phyloP scores from a whole-genome alignment of 2,888 invertebrate species.

The Drosophila algonquin region DNA sequence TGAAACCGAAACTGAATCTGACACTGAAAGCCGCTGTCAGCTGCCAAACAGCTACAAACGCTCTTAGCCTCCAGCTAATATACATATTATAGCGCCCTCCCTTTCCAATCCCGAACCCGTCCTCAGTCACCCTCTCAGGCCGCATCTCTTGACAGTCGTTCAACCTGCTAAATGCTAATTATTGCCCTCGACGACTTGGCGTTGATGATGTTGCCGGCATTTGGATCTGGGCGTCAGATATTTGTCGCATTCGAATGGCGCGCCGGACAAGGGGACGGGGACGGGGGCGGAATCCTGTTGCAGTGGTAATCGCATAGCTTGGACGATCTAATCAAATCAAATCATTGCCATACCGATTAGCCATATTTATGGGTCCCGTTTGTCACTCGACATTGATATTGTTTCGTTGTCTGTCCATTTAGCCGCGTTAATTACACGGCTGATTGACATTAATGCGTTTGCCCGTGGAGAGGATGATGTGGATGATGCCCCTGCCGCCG shows the following conservation, averaged over 20 bases:
- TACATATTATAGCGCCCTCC: conserved; percentile 14
- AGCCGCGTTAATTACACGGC: conserved; percentile 66
- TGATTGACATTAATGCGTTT: conserved; percentile 72
- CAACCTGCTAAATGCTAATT: conserved; percentile 63
- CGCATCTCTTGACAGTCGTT: conserved; percentile 35
- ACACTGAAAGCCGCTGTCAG: conserved; percentile 45
- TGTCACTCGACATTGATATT: conserved; percentile 41
- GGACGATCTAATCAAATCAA: conserved; percentile 71
- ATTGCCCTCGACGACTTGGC: conserved; percentile 33
- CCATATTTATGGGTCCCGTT: conserved; percentile 63
- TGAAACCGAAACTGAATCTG: conserved; percentile 32
- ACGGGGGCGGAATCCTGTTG: conserved; percentile 21
- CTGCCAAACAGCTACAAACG: conserved; percentile 37
- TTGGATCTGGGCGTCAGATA: conserved; percentile 44
- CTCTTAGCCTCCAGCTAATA: conserved; percentile 38
- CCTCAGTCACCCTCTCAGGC: background rate
- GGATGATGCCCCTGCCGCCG: conserved; percentile 13
- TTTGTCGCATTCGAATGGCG: conserved; percentile 44
- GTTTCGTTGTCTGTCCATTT: conserved; percentile 36
- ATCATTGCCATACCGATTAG: conserved; percentile 76
- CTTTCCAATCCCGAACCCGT: background rate
- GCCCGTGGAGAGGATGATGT: conserved; percentile 12
- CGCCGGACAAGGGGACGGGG: conserved; percentile 6
- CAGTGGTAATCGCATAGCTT: conserved; percentile 17
- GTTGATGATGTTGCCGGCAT: conserved; percentile 67